A percentile compares a stretch with the other conserved stretches of the same genome.
Conservation (phyloP, 1,140 invertebrate genomes). For the Drosophila seguyi region DNA sequence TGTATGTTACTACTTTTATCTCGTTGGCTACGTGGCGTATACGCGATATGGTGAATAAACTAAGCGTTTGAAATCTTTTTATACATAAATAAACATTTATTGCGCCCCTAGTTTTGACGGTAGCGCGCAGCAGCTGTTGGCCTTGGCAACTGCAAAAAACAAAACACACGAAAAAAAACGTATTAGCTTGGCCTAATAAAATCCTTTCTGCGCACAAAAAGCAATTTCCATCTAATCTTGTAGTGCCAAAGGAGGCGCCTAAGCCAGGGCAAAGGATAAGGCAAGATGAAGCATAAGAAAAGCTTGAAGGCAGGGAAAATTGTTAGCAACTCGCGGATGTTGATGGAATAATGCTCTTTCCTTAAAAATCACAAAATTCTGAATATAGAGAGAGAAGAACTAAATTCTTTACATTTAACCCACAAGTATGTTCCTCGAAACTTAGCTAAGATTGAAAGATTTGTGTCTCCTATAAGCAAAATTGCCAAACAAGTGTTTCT, state of each 20-base stretch:
- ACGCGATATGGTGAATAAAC: conserved; percentile 9
- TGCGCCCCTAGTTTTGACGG: conserved; percentile 11
- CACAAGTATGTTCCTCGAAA: too few species aligned
- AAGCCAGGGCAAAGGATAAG: conserved; percentile 22
- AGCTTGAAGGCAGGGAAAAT: conserved; percentile 6
- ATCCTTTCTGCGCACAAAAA: conserved; percentile 54
- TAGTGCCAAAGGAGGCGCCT: conserved; percentile 29
- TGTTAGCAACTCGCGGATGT: background rate
- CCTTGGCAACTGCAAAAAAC: conserved; percentile 25
- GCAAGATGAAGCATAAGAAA: conserved; percentile 33
- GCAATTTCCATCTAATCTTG: conserved; percentile 63
- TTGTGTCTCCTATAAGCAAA: background rate
- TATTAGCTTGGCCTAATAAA: conserved; percentile 51
- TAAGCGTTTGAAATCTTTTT: conserved; percentile 6
- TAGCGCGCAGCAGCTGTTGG: conserved; percentile 55
- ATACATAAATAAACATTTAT: conserved; percentile 17
- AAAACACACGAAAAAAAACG: conserved; percentile 2
- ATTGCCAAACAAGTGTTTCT: background rate
- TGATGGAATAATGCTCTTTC: conserved; percentile 11
- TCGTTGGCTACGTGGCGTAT: conserved; percentile 9
- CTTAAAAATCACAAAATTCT: too few species aligned
- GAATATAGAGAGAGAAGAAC: too few species aligned
- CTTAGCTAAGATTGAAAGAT: background rate
- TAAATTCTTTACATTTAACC: too few species aligned
- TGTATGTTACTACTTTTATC: background rate